A percentile compares a stretch with the other conserved stretches of the same genome.
Conservation (phyloP, 2,797 vertebrate species). For the Prionace glauca region DNA sequence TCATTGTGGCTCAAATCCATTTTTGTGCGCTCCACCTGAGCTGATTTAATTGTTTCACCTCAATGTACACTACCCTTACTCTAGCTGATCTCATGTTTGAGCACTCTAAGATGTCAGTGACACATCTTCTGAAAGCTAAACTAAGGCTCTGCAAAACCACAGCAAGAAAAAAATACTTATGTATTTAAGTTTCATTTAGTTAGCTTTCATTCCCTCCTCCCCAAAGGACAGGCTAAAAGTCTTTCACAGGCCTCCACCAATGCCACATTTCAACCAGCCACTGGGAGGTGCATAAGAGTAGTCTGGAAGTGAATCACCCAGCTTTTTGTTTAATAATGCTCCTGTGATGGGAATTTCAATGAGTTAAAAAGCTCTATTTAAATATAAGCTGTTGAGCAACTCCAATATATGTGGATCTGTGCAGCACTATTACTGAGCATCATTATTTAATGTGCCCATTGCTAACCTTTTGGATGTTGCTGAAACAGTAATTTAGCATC, state of each 20-base stretch:
- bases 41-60: not conserved
- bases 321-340: not conserved
- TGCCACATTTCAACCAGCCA: slow-evolving; percentile 11
- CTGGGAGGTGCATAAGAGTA: not conserved
- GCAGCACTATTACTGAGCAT: not conserved
- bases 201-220: not conserved
- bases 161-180: not conserved
- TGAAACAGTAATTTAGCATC: not conserved
- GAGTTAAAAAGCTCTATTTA: not conserved
- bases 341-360: not conserved
- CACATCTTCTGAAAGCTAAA: not conserved
- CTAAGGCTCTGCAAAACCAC: not conserved
- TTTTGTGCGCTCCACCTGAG: not conserved
- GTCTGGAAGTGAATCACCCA: not conserved
- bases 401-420: not conserved
- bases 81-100: not conserved
- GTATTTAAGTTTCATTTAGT: not conserved
- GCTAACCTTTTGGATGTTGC: not conserved
- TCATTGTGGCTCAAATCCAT: not conserved
- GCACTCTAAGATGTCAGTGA: not conserved
- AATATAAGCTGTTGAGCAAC: not conserved
- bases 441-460: not conserved
- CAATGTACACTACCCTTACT: not conserved
- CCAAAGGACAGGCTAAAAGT: not conserved
- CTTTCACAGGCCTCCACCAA: not conserved